phyloP scores from a whole-genome alignment of 2,113 vertebrate species.

The Anhinga rufa region DNA sequence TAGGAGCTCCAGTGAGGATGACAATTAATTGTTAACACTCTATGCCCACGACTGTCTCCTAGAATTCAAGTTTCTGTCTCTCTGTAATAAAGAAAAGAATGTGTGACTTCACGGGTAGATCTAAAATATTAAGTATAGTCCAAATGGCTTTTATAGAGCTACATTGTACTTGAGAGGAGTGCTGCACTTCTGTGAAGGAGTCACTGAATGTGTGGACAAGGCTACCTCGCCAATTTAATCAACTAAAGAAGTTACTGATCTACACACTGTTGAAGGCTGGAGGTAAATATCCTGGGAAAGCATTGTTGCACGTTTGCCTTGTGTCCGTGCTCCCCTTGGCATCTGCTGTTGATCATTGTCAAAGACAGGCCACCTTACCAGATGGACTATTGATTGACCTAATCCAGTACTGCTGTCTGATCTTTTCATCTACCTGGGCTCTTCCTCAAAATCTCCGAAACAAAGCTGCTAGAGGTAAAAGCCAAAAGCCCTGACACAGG shows the following conservation, averaged over 20 bases:
- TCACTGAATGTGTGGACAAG: neutral
- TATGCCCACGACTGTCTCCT: neutral
- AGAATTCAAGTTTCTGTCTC: neutral
- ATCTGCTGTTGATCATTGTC: neutral
- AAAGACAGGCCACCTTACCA: neutral
- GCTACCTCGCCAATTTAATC: neutral
- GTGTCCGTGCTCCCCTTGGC: neutral
- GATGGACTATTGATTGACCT: neutral
- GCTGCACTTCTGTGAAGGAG: neutral
- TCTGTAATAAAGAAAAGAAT: neutral
- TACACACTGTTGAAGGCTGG: neutral
- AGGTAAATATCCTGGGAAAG: neutral
- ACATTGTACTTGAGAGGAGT: accelerated
- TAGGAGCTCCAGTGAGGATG: neutral
- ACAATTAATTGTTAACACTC: neutral
- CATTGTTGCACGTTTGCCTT: neutral
- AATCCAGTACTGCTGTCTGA: neutral
- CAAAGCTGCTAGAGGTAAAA: neutral
- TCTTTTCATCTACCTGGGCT: neutral
- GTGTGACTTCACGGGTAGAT: neutral
- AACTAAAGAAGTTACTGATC: neutral
- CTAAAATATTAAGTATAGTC: neutral
- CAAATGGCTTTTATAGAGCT: neutral
- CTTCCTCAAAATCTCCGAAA: neutral
- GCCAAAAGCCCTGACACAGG: neutral